Evolutionary conservation across 2,113 vertebrate genomes (phyloP).

Genomic region (Coptodon bakossiorum): DNA sequence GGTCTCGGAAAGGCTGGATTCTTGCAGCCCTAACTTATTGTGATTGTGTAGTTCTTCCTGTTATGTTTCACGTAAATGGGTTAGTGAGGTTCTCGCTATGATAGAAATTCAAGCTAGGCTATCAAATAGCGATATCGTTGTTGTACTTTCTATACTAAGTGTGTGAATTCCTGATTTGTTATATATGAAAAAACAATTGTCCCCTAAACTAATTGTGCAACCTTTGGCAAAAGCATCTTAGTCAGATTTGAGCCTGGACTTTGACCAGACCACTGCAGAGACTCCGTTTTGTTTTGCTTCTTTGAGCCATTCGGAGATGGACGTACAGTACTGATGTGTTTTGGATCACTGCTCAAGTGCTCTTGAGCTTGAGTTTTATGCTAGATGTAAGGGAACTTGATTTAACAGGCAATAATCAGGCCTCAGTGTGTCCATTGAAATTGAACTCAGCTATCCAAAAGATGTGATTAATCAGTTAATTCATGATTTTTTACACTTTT

Average conservation of each 20-base stretch:
- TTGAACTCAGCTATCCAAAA: background rate
- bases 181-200: background rate
- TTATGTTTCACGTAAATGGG: background rate
- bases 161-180: background rate
- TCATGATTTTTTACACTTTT: background rate
- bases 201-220: background rate
- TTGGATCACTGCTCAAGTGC: background rate
- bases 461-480: background rate
- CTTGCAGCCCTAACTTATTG: background rate
- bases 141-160: background rate
- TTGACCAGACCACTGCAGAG: background rate
- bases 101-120: background rate
- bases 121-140: too few relatives aligned
- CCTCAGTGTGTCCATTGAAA: background rate
- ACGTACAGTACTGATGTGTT: background rate
- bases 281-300: background rate
- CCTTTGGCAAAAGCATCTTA: background rate
- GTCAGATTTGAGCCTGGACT: background rate
- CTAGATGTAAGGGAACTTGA: background rate
- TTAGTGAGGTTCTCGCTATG: accelerated
- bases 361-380: background rate
- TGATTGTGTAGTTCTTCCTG: background rate
- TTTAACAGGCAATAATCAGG: background rate
- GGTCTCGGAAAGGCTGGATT: background rate
- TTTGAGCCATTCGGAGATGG: background rate